Conservation (phyloP, 2,113 vertebrate genomes). For the Strigops habroptila region DNA sequence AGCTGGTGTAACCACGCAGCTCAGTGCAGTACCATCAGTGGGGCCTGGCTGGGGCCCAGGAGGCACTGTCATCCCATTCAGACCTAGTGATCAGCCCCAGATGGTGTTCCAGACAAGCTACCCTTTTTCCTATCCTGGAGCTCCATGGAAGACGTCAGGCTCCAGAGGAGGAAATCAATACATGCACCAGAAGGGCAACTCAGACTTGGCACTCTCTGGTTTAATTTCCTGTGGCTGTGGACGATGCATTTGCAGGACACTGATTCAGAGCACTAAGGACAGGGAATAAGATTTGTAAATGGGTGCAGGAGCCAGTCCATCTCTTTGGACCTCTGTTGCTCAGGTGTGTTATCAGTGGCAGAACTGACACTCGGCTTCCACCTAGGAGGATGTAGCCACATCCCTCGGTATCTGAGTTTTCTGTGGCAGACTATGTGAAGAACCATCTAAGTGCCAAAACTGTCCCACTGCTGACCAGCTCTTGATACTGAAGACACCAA, state of each 20-base stretch:
- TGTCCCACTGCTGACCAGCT: background rate
- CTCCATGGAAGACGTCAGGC: background rate
- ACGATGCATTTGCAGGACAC: fast-evolving
- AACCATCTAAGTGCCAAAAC: background rate
- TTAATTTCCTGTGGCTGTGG: background rate
- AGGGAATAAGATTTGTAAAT: background rate
- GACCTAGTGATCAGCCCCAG: background rate
- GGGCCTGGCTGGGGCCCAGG: background rate
- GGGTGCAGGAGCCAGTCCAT: background rate
- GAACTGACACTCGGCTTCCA: background rate
- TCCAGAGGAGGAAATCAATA: background rate
- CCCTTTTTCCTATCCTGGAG: background rate
- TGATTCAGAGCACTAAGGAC: background rate
- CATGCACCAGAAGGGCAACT: background rate
- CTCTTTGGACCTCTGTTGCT: background rate
- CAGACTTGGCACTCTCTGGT: background rate
- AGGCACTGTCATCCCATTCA: background rate
- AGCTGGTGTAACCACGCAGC: fast-evolving
- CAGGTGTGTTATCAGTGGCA: background rate
- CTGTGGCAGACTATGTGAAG: background rate
- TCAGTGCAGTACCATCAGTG: fast-evolving
- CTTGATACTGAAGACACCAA: background rate
- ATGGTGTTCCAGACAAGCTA: background rate
- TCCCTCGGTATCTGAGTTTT: background rate
- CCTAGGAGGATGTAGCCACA: background rate